phyloP scores from a whole-genome alignment of 2,113 vertebrate species.

The Parus major region DNA sequence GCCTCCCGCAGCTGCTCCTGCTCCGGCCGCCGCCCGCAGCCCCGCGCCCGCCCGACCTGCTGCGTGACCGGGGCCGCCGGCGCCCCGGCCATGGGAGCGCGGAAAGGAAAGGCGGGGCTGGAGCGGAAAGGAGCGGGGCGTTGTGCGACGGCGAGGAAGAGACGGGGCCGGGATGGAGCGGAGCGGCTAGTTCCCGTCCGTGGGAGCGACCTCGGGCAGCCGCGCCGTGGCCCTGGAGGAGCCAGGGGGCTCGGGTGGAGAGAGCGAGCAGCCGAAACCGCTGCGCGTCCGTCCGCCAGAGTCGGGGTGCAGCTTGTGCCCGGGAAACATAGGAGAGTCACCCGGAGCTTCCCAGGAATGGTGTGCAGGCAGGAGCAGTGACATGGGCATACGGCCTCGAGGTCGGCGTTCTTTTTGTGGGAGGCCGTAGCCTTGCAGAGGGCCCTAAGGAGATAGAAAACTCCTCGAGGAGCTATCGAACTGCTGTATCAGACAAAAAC shows the following conservation, averaged over 20 bases:
- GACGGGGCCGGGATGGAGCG: background rate
- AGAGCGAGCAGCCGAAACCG: rapidly evolving
- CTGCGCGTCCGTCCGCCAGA: background rate
- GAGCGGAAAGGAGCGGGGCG: background rate
- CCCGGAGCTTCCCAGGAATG: rapidly evolving
- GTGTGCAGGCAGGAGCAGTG: background rate
- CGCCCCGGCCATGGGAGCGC: constrained; percentile 34
- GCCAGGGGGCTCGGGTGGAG: rapidly evolving
- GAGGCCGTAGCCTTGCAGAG: background rate
- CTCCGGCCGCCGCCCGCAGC: background rate
- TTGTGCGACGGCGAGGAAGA: background rate
- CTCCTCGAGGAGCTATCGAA: background rate
- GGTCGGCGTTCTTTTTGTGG: background rate
- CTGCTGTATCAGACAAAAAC: background rate
- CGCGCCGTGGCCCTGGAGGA: background rate
- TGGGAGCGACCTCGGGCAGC: background rate
- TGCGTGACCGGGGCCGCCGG: constrained; percentile 69
- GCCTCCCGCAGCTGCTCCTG: constrained; percentile 44
- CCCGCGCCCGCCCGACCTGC: constrained; percentile 69
- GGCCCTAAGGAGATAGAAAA: rapidly evolving
- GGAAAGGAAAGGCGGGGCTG: background rate
- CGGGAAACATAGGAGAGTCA: rapidly evolving
- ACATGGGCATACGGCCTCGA: rapidly evolving
- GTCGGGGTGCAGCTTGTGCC: rapidly evolving
- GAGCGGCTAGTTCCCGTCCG: rapidly evolving